Conservation (phyloP, 2,113 vertebrate genomes). For the Asarcornis scutulata region DNA sequence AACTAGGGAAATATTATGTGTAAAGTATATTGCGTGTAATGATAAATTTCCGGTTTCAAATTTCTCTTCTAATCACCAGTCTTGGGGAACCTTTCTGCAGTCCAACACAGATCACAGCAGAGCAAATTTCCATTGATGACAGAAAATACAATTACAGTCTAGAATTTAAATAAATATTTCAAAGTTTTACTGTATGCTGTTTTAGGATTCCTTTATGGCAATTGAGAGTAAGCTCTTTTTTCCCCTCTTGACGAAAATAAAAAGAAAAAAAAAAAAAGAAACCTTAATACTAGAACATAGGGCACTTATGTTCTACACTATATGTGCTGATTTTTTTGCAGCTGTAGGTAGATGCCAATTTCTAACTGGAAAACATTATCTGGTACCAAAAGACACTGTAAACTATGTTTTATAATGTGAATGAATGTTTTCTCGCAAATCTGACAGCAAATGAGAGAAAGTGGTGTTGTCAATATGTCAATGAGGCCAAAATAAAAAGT, state of each 20-base stretch:
- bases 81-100: neutral
- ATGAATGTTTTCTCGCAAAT: neutral
- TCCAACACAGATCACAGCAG: neutral
- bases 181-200: neutral
- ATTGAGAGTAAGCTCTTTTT: neutral
- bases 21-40: neutral
- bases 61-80: neutral
- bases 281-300: neutral
- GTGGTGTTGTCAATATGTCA: neutral
- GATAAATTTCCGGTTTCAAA: neutral
- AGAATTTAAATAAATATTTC: constrained; percentile 1
- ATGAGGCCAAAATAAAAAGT: neutral
- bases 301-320: neutral
- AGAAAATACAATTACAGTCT: neutral
- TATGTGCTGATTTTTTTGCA: neutral
- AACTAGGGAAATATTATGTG: neutral
- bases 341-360: neutral
- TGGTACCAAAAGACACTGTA: neutral
- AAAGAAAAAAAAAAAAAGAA: neutral
- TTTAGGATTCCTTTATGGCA: neutral
- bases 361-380: neutral
- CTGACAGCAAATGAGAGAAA: neutral
- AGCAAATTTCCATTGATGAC: neutral
- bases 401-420: neutral
- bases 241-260: neutral